Evolutionary conservation across 2,888 invertebrate species (phyloP).

Genomic region (Pristionchus japonicus): DNA sequence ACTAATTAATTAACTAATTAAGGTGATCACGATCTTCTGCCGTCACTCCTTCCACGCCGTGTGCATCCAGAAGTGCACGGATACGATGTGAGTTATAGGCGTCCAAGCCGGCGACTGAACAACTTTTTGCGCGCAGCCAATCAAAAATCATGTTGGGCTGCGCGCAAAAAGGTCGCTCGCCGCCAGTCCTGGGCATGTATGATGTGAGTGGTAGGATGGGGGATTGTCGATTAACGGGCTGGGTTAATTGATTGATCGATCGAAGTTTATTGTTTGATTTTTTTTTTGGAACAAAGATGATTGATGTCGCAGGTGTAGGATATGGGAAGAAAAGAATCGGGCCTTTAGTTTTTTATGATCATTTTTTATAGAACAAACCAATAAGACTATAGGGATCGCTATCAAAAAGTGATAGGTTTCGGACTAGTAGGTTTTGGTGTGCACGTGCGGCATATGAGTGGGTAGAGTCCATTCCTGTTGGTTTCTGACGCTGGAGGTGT

Average conservation of each 20-base stretch:
- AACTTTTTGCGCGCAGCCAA: no score
- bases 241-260: background rate
- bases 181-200: conserved; percentile 96
- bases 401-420: background rate
- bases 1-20: background rate
- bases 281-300: no score
- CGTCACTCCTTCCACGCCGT: conserved; percentile 97
- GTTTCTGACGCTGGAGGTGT: background rate
- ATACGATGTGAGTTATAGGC: conserved; percentile 83
- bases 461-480: background rate
- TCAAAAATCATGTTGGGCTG: no score
- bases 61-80: conserved; percentile 95
- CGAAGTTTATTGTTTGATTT: no score
- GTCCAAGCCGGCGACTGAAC: no score
- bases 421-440: background rate
- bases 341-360: no score
- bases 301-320: no score
- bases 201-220: conserved; percentile 76
- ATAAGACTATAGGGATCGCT: background rate
- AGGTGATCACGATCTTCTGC: conserved; percentile 91
- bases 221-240: background rate
- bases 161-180: no score
- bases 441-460: background rate
- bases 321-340: no score
- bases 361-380: background rate